Evolutionary conservation across 2,888 invertebrate genomes (phyloP).

Genomic region (Stratiomys singularior): DNA sequence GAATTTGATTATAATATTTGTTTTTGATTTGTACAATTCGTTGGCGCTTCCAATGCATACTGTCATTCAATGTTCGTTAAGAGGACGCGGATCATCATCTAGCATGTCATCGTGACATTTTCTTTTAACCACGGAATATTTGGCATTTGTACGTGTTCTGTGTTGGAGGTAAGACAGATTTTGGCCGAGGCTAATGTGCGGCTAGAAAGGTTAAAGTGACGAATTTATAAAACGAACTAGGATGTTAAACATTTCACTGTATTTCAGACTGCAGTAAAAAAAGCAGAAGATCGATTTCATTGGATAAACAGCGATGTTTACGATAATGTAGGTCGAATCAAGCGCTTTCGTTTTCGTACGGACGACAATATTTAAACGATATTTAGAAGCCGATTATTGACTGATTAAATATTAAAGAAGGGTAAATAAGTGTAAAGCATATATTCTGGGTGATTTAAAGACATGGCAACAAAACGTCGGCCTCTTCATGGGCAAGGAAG

Average conservation of each 20-base stretch:
- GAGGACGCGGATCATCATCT: not conserved
- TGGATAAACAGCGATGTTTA: too few species aligned
- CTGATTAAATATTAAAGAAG: not conserved
- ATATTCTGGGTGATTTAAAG: not conserved
- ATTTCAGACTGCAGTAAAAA: too few species aligned
- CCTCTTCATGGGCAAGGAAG: conserved; percentile 60
- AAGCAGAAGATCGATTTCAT: too few species aligned
- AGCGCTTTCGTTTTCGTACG: too few species aligned
- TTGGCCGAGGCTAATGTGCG: not conserved
- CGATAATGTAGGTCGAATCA: too few species aligned
- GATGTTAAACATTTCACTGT: too few species aligned
- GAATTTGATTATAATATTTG: too few species aligned
- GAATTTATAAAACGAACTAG: not conserved
- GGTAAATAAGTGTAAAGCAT: too few species aligned
- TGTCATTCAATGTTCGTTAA: conserved; percentile 1
- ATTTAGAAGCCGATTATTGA: not conserved
- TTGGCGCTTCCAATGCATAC: too few species aligned
- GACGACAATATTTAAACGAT: too few species aligned
- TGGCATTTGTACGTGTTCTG: conserved; percentile 13
- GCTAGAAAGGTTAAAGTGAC: conserved; percentile 15
- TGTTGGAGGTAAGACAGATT: not conserved
- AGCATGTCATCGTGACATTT: conserved; percentile 26
- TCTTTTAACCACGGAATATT: not conserved
- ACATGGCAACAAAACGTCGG: conserved; percentile 66
- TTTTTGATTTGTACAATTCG: too few species aligned